A percentile compares a stretch with the other conserved stretches of the same genome.
phyloP scores from a whole-genome alignment of 2,797 vertebrate genomes.

The Cyclura pinguis region DNA sequence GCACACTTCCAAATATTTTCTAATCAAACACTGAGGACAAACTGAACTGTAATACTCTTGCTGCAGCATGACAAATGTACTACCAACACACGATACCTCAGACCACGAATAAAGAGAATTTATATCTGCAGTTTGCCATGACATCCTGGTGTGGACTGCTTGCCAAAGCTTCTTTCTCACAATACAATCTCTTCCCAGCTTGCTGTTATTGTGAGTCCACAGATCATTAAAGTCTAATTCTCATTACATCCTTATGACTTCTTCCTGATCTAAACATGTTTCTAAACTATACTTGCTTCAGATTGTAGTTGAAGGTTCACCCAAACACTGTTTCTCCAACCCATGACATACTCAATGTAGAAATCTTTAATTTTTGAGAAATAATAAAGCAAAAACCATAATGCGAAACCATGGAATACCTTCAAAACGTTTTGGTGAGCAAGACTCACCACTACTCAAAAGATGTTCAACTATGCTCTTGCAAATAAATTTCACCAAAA shows the following conservation, averaged over 20 bases:
- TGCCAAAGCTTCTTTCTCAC: slow-evolving; percentile 1
- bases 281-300: background rate
- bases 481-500: background rate
- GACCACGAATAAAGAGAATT: background rate
- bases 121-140: slow-evolving; percentile 22
- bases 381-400: background rate
- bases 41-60: background rate
- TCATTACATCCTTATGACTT: background rate
- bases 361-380: background rate
- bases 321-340: background rate
- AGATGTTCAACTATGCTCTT: background rate
- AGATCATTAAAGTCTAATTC: background rate
- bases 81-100: background rate
- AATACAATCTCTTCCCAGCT: background rate
- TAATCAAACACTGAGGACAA: background rate
- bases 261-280: background rate
- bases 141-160: slow-evolving; percentile 14
- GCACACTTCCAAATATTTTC: background rate
- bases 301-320: background rate
- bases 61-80: fast-evolving
- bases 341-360: background rate
- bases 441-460: background rate
- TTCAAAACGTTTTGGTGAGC: background rate
- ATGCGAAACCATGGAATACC: background rate
- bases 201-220: background rate